A percentile compares a stretch with the other conserved stretches of the same genome.
phyloP scores from a whole-genome alignment of 2,113 vertebrate species.

The Dolichallabes microphthalmus region DNA sequence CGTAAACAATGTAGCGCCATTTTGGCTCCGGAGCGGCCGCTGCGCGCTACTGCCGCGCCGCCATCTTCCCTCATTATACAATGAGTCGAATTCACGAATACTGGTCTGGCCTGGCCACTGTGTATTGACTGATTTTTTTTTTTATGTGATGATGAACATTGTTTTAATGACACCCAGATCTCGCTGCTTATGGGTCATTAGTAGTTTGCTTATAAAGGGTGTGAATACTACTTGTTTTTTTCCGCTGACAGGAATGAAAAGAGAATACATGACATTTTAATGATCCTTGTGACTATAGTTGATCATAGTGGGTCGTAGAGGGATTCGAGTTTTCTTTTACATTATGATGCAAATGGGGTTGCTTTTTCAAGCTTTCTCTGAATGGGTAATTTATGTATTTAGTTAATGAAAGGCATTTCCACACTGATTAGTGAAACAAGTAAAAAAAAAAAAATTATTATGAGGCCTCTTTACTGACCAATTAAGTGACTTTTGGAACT shows the following conservation, averaged over 20 bases:
- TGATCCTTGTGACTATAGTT: conserved; percentile 29
- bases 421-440: neutral
- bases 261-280: conserved; percentile 43
- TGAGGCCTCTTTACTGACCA: neutral
- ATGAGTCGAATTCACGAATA: conserved; percentile 26
- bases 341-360: conserved; percentile 25
- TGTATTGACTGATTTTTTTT: neutral
- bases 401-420: neutral
- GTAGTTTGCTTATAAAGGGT: conserved; percentile 2
- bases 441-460: neutral
- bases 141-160: neutral
- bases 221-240: conserved; percentile 31
- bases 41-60: no score
- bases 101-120: neutral
- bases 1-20: no score
- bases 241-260: conserved; percentile 36
- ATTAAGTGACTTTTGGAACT: neutral
- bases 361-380: neutral
- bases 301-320: conserved; percentile 16
- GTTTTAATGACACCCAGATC: neutral
- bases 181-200: conserved; percentile 13
- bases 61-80: no score
- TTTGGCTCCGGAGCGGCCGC: no score
- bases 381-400: conserved; percentile 34
- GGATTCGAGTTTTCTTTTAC: conserved; percentile 19